A percentile compares a stretch with the other conserved stretches of the same genome.
Evolutionary conservation across 2,888 invertebrate species (phyloP).

Genomic region (Cryptus armator): DNA sequence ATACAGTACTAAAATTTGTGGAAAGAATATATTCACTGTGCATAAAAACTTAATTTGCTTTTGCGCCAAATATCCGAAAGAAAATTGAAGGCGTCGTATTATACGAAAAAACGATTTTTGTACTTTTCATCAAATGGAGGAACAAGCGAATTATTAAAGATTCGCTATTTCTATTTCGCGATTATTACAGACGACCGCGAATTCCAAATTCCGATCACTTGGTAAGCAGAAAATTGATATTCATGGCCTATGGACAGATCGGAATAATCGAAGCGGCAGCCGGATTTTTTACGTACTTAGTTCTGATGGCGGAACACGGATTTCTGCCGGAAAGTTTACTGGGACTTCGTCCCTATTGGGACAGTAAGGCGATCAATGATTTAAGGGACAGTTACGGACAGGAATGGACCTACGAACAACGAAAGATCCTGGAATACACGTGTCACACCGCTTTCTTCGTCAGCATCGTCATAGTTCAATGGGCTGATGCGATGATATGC

Average conservation of each 20-base stretch:
- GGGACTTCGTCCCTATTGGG: constrained; percentile 91
- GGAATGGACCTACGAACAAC: constrained; percentile 90
- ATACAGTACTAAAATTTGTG: too few relatives aligned
- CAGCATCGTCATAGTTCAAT: constrained; percentile 91
- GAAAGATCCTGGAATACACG: constrained; percentile 90
- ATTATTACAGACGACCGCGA: constrained; percentile 85
- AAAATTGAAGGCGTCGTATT: too few relatives aligned
- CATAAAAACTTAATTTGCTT: too few relatives aligned
- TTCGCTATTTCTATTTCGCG: neutral
- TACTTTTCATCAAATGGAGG: too few relatives aligned
- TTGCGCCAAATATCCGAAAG: too few relatives aligned
- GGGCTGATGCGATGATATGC: constrained; percentile 92
- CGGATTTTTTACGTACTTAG: constrained; percentile 92
- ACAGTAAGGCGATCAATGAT: constrained; percentile 87
- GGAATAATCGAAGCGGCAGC: constrained; percentile 94
- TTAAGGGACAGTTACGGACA: constrained; percentile 92
- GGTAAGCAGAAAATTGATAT: constrained; percentile 88
- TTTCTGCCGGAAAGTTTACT: constrained; percentile 90
- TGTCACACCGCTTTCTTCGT: constrained; percentile 94
- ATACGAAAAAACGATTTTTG: too few relatives aligned
- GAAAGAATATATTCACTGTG: too few relatives aligned
- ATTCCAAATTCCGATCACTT: constrained; percentile 86
- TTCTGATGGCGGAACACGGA: constrained; percentile 92
- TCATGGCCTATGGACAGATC: constrained; percentile 94
- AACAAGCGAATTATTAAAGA: neutral